phyloP scores from a whole-genome alignment of 2,888 invertebrate species.

The Cephus pulcher region DNA sequence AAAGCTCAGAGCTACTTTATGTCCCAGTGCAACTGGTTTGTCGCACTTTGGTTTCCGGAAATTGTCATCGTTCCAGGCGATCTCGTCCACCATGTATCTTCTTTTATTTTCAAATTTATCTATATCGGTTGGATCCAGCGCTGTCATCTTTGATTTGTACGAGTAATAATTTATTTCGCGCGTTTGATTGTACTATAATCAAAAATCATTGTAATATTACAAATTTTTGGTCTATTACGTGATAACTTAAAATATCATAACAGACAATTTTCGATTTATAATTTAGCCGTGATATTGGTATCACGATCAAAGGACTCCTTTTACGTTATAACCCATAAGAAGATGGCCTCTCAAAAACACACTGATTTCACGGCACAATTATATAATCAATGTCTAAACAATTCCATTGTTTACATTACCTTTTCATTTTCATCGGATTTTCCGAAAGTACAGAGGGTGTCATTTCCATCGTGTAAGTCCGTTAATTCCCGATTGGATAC shows the following conservation, averaged over 20 bases:
- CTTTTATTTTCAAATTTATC: slow-evolving; percentile 37
- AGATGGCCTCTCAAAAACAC: too few species aligned
- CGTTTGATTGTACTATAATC: slow-evolving; percentile 19
- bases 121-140: slow-evolving; percentile 34
- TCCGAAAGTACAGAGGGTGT: slow-evolving; percentile 37
- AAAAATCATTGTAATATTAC: not conserved
- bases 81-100: slow-evolving; percentile 19
- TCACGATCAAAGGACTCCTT: too few species aligned
- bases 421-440: slow-evolving; percentile 9
- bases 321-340: too few species aligned
- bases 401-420: not conserved
- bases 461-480: slow-evolving; percentile 14
- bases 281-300: too few species aligned
- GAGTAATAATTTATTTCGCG: slow-evolving; percentile 27
- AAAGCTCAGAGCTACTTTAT: slow-evolving; percentile 63
- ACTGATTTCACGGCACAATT: too few species aligned
- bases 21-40: slow-evolving; percentile 63
- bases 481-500: not conserved
- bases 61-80: slow-evolving; percentile 29
- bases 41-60: slow-evolving; percentile 41
- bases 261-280: not conserved
- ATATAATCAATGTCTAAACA: too few species aligned
- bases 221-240: not conserved
- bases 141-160: slow-evolving; percentile 39
- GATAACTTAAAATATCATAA: not conserved